These are phyloP conservation scores for Onychomys torridus DNA, from an alignment of 2,797 vertebrate genomes.

Conservation along the genomic window DNA sequence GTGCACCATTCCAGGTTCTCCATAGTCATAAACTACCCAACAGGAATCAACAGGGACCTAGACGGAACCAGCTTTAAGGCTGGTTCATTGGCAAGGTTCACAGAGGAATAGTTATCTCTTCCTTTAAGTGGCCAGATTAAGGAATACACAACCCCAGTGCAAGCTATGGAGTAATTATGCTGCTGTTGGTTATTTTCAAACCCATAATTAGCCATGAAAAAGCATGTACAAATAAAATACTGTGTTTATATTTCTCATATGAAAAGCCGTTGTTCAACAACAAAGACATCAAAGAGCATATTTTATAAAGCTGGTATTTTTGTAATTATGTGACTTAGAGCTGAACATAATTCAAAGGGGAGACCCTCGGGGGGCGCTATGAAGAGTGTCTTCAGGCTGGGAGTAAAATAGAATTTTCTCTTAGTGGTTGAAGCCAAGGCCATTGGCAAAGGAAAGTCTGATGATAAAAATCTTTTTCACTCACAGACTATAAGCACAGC, in stretches of 20 bases:
- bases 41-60: background rate
- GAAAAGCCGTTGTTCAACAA: slow-evolving; percentile 58
- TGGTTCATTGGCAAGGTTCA: slow-evolving; percentile 16
- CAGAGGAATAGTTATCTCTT: slow-evolving; percentile 56
- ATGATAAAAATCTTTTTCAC: background rate
- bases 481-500: background rate
- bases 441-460: slow-evolving; percentile 35
- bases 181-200: slow-evolving; percentile 66
- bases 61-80: background rate
- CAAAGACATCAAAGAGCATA: slow-evolving; percentile 62
- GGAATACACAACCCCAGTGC: slow-evolving; percentile 24
- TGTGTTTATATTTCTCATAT: slow-evolving; percentile 55
- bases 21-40: slow-evolving; percentile 34
- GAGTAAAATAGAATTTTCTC: background rate
- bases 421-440: slow-evolving; percentile 1
- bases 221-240: slow-evolving; percentile 51
- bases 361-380: background rate
- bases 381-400: background rate
- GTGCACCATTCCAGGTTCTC: background rate
- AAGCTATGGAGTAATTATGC: slow-evolving; percentile 43
- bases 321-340: slow-evolving; percentile 64
- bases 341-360: background rate
- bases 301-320: slow-evolving; percentile 71
- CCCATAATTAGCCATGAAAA: slow-evolving; percentile 76
- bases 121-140: slow-evolving; percentile 52